phyloP scores from a whole-genome alignment of 92 coral and sea anemone genomes.

The Parazoanthus swiftii region DNA sequence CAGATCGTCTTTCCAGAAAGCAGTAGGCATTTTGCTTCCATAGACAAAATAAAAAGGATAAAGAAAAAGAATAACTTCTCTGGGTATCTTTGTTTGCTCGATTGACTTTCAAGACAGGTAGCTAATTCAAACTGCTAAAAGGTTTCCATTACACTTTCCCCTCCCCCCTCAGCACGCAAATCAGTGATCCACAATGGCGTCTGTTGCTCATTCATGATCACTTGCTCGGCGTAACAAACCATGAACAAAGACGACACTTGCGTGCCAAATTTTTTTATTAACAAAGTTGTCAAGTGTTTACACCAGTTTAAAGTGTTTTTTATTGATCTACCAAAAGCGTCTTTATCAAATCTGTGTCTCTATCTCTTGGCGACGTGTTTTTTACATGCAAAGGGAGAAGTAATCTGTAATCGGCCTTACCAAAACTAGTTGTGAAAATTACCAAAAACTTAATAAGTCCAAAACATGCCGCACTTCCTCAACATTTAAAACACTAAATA shows the following conservation, averaged over 20 bases:
- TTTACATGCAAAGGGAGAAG: not conserved
- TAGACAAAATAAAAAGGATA: too few relatives aligned
- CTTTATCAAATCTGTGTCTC: not conserved
- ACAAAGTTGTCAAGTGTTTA: not conserved
- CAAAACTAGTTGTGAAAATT: not conserved
- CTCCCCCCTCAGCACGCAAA: too few relatives aligned
- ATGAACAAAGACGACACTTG: not conserved
- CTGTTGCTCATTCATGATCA: too few relatives aligned
- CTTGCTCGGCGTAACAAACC: not conserved
- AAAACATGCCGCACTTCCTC: not conserved
- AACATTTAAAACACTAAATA: not conserved
- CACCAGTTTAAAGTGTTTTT: not conserved
- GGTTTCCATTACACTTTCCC: too few relatives aligned
- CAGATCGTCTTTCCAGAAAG: too few relatives aligned
- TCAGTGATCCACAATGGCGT: too few relatives aligned
- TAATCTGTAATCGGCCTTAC: not conserved
- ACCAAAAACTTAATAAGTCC: not conserved
- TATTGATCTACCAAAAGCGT: not conserved
- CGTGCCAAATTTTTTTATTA: not conserved
- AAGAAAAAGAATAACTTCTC: too few relatives aligned
- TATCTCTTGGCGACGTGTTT: not conserved
- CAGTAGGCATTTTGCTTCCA: too few relatives aligned
- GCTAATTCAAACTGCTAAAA: too few relatives aligned
- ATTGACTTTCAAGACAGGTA: too few relatives aligned
- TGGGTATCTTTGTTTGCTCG: too few relatives aligned